Conservation (phyloP, 2,888 invertebrate genomes). For the Cephus pygmeus region DNA sequence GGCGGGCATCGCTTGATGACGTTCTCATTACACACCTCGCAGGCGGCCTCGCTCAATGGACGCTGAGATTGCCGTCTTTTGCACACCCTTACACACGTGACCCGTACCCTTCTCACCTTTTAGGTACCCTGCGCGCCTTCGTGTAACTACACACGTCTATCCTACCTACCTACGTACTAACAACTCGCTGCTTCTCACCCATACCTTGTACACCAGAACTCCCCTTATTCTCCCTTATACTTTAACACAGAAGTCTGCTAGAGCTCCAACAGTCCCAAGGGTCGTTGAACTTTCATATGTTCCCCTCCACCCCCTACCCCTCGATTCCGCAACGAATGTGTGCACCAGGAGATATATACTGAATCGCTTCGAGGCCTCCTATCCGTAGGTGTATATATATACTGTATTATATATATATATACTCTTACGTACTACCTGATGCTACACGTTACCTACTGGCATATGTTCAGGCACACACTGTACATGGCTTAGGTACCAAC, state of each 20-base stretch:
- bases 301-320: neutral
- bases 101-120: constrained; percentile 18
- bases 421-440: neutral
- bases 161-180: neutral
- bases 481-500: neutral
- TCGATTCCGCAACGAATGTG: constrained; percentile 11
- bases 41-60: constrained; percentile 46
- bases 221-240: constrained; percentile 12
- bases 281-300: constrained; percentile 38
- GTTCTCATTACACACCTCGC: constrained; percentile 46
- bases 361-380: neutral
- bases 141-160: neutral
- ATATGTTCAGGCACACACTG: neutral
- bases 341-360: neutral
- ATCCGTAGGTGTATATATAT: neutral
- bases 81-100: constrained; percentile 28
- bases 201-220: constrained; percentile 26
- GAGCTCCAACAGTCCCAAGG: constrained; percentile 38
- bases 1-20: neutral
- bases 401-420: constrained; percentile 1
- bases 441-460: neutral
- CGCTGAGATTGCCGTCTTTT: constrained; percentile 45
- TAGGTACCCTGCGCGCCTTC: neutral
- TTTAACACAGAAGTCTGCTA: constrained; percentile 34
- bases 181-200: constrained; percentile 13